Percentiles rank a stretch among this genome's conserved stretches.
phyloP scores from a whole-genome alignment of 2,888 invertebrate species.

The Platycheirus albimanus region DNA sequence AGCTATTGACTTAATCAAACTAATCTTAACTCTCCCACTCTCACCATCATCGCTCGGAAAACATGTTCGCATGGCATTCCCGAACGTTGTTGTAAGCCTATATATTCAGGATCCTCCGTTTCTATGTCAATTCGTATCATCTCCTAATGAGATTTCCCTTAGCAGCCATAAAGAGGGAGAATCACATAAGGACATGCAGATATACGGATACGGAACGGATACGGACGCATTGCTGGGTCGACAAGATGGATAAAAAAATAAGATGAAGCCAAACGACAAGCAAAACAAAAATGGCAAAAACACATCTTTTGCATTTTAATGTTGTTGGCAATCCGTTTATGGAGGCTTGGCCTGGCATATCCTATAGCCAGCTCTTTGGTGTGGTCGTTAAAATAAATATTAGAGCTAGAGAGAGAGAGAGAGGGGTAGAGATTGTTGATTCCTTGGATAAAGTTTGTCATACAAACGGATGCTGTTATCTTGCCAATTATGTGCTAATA shows the following conservation, averaged over 20 bases:
- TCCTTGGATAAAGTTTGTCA: constrained; percentile 67
- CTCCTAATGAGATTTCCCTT: constrained; percentile 73
- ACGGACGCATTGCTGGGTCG: constrained; percentile 55
- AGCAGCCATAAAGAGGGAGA: constrained; percentile 63
- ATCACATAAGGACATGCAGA: constrained; percentile 69
- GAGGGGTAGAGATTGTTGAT: constrained; percentile 73
- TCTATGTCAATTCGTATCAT: constrained; percentile 72
- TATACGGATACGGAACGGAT: no score
- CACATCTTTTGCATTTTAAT: constrained; percentile 69
- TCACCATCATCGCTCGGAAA: no score
- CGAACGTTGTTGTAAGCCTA: constrained; percentile 52
- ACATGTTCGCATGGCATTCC: constrained; percentile 45
- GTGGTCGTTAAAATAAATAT: constrained; percentile 66
- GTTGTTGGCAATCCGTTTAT: constrained; percentile 50
- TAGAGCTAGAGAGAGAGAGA: constrained; percentile 30
- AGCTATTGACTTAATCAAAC: constrained; percentile 73
- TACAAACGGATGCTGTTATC: constrained; percentile 70
- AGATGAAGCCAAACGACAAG: constrained; percentile 1
- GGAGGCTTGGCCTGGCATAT: background rate
- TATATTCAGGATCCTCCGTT: constrained; percentile 41
- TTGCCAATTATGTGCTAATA: constrained; percentile 71
- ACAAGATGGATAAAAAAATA: constrained; percentile 58
- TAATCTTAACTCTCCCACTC: constrained; percentile 65
- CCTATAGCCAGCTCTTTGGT: background rate
- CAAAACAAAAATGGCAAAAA: constrained; percentile 34